A percentile compares a stretch with the other conserved stretches of the same genome.
phyloP scores from a whole-genome alignment of 2,888 invertebrate genomes.

The Sarcophaga variegata region DNA sequence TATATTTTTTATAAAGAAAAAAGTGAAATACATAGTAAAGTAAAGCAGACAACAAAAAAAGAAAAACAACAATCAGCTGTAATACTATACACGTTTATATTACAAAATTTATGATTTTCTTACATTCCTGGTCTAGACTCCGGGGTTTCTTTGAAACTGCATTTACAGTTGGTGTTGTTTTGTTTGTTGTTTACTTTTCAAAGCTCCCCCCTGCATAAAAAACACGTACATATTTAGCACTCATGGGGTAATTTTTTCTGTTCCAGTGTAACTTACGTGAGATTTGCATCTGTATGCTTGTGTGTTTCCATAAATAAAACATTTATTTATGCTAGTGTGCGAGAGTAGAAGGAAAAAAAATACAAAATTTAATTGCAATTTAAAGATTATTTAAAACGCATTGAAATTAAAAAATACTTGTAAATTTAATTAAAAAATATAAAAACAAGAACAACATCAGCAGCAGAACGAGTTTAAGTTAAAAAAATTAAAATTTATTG shows the following conservation, averaged over 20 bases:
- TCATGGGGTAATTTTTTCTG: conserved; percentile 50
- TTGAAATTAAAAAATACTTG: neutral
- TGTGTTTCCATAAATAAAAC: neutral
- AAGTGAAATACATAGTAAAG: neutral
- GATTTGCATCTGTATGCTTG: neutral
- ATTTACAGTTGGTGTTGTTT: conserved; percentile 25
- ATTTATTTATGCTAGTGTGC: neutral
- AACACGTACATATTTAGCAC: conserved; percentile 2
- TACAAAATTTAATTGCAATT: neutral
- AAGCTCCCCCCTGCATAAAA: conserved; percentile 50
- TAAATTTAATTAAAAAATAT: neutral
- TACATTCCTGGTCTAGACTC: conserved; percentile 53
- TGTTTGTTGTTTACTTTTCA: conserved; percentile 20
- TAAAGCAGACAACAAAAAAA: conserved; percentile 28
- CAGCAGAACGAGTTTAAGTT: neutral
- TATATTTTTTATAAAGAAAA: neutral
- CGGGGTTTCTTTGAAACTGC: conserved; percentile 33
- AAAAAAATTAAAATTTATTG: conserved; percentile 26
- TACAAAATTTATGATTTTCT: neutral
- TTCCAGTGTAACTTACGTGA: conserved; percentile 26
- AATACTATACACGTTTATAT: conserved; percentile 17
- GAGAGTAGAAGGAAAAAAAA: neutral
- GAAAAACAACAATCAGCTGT: conserved; percentile 63
- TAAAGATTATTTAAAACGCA: neutral
- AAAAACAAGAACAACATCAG: neutral